Conservation (phyloP, 2,888 invertebrate species). For the Diaperis boleti region DNA sequence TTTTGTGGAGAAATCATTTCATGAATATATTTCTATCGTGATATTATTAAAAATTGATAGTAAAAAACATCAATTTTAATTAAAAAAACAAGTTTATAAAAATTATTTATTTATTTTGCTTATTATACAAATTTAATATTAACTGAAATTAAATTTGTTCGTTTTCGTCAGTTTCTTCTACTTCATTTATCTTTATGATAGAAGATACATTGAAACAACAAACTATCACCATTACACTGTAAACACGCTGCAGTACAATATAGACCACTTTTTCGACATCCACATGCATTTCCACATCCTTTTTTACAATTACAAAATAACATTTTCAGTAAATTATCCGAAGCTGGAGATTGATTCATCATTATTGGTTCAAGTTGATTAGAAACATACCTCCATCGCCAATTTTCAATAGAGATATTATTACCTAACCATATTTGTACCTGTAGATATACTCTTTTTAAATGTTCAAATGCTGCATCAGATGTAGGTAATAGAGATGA, state of each 20-base stretch:
- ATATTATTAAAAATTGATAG: too few relatives aligned
- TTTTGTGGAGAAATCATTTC: too few relatives aligned
- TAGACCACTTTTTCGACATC: conserved; percentile 5
- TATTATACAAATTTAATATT: too few relatives aligned
- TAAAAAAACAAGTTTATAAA: too few relatives aligned
- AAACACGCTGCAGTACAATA: conserved; percentile 1
- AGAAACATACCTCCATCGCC: conserved; percentile 4
- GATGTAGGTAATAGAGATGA: conserved; percentile 33
- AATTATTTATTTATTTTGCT: too few relatives aligned
- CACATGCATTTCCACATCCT: conserved; percentile 1
- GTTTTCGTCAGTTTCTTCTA: too few relatives aligned
- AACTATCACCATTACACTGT: neutral
- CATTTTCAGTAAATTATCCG: conserved; percentile 6
- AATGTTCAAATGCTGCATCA: conserved; percentile 38
- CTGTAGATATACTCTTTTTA: conserved; percentile 39
- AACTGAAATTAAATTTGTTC: too few relatives aligned
- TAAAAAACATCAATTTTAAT: too few relatives aligned
- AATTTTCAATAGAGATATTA: conserved; percentile 10
- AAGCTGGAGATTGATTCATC: conserved; percentile 8
- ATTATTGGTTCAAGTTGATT: neutral
- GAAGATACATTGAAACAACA: neutral
- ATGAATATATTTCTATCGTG: too few relatives aligned
- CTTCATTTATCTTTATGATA: too few relatives aligned
- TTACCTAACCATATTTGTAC: conserved; percentile 39
- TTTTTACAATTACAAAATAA: conserved; percentile 22